Base-by-base conservation (phyloP, 2,888 invertebrate species). In the Tiliacea aurago region DNA sequence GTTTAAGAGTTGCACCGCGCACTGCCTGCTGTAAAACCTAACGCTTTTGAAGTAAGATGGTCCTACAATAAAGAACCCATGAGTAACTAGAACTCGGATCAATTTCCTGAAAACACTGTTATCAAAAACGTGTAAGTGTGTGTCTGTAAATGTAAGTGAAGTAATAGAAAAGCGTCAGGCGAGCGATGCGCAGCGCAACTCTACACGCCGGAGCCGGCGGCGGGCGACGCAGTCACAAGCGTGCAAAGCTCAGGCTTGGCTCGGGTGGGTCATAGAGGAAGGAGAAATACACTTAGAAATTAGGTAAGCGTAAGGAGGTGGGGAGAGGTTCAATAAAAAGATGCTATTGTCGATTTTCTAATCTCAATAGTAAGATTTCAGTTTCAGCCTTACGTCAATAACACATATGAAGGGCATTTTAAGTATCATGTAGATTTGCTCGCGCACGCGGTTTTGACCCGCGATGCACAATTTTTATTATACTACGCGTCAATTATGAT, bases 201-300 rank as follows among this genome's bases (percentile, higher is more conserved):
- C 84, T 85, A 86, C 80, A 87, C 90, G 90, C 88, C 91, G 78
- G 91, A 89, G 91, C 91, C 77, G 88, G 85, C n/a, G 49, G 33
- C 63, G 18, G 18, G 43, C 65, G 43, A 68, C 62, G 62, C 47
- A 74, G 71, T 53, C 76, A 78, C 0, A 80, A 88, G 80, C 84
- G 90, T 88, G 89, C 88, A 76, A 87, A 86, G 91, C 89, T 87
- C 87, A 87, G 84, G 85, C 90, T 89, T 83, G 88, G 85, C 90
- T 88, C 84, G 78, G n/a, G 80, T 78, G 83, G 79, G 23, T 66
- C 53, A 33, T 55, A 73, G 49, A 70, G 43, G n/a, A 53, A 69
- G 41, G 47, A 81, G 56, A 49, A 61, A 70, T 13, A 61, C 4
- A 56, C 9, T 49, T 49, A 56, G 20, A 47, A 3, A 47, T 23